Percentiles rank a stretch among this genome's conserved stretches.
Evolutionary conservation across 2,797 vertebrate genomes (phyloP).

Genomic region (Coilia nasus): DNA sequence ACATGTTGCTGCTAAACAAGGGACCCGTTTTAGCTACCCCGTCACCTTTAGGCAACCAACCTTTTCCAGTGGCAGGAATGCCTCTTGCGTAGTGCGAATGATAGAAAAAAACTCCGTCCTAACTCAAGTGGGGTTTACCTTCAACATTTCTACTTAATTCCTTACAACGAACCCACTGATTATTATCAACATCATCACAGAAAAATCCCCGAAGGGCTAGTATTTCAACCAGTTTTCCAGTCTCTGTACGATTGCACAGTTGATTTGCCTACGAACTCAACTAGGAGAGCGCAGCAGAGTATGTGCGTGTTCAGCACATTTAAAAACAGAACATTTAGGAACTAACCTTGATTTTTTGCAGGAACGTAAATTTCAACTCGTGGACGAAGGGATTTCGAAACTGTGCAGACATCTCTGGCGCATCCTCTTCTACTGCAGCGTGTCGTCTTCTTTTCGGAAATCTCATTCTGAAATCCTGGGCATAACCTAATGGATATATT

Average conservation of each 20-base stretch:
- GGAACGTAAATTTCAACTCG: conserved; percentile 77
- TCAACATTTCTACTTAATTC: not conserved
- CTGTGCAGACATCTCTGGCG: conserved; percentile 66
- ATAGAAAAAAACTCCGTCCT: not conserved
- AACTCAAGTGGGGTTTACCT: not conserved
- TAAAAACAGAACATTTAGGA: no score
- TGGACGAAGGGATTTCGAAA: conserved; percentile 87
- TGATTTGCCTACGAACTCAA: not conserved
- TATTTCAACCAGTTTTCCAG: not conserved
- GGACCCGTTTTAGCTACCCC: not conserved
- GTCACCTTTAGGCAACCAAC: not conserved
- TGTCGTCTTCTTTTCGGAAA: conserved; percentile 63
- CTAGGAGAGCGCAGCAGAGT: not conserved
- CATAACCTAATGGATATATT: not conserved
- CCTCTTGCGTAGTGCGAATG: not conserved
- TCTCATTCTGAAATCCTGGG: conserved; percentile 69
- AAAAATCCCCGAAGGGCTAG: not conserved
- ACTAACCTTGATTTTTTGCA: conserved; percentile 86
- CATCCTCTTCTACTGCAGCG: conserved; percentile 55
- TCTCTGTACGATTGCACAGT: not conserved
- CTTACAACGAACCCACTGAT: not conserved
- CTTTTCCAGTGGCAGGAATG: not conserved
- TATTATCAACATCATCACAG: not conserved
- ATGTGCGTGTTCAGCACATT: conserved; percentile 14
- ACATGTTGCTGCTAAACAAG: conserved; percentile 17